Percentiles rank a stretch among this genome's conserved stretches.
These are phyloP conservation scores for Acronicta leporina DNA, from an alignment of 2,888 invertebrate genomes.

Conservation along the genomic window DNA sequence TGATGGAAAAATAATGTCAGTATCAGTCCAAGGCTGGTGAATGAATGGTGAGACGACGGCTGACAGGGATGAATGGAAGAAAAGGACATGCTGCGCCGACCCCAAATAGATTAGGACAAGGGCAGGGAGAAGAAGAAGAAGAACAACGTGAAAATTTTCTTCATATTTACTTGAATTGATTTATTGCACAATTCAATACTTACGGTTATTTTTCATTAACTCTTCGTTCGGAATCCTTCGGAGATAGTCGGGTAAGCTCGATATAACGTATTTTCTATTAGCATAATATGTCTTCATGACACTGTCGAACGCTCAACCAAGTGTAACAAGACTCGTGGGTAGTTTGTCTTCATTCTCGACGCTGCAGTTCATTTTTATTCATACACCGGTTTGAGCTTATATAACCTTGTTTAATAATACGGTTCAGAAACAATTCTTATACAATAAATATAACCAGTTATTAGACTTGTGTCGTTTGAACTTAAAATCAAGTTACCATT, in stretches of 20 bases:
- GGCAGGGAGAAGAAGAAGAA: no score
- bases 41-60: no score
- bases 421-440: background rate
- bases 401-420: background rate
- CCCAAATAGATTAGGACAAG: no score
- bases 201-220: background rate
- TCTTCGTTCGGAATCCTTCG: constrained; percentile 16
- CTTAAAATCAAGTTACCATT: no score
- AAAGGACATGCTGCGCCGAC: no score
- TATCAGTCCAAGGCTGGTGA: no score
- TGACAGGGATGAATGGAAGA: no score
- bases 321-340: constrained; percentile 53
- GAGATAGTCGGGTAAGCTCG: constrained; percentile 13
- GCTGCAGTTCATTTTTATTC: constrained; percentile 61
- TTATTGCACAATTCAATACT: background rate
- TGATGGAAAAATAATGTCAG: no score
- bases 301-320: constrained; percentile 62
- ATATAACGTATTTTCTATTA: constrained; percentile 60
- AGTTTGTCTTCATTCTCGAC: constrained; percentile 65
- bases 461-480: no score
- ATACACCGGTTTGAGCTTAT: constrained; percentile 20
- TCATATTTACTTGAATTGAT: background rate
- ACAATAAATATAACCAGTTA: background rate
- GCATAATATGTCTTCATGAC: constrained; percentile 72
- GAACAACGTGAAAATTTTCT: background rate